Conservation (phyloP, 2,888 invertebrate species). For the Synanthedon andrenaeformis region DNA sequence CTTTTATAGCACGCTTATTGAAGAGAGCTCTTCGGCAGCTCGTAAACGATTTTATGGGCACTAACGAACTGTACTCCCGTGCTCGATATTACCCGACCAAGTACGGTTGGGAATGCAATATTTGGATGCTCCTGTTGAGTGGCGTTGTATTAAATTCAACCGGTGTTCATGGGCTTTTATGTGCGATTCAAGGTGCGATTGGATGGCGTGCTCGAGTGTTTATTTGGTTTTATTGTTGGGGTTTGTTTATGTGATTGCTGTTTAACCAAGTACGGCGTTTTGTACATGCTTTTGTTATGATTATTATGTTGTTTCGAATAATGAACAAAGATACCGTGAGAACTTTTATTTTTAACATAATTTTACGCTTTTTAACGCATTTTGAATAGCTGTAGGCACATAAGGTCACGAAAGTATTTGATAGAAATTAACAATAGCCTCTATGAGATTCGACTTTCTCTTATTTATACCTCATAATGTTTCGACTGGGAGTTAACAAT, state of each 20-base stretch:
- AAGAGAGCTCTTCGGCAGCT: slow-evolving; percentile 70
- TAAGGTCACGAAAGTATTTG: too few species aligned
- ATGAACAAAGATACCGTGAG: slow-evolving; percentile 46
- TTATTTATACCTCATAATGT: background rate
- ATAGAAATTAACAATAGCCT: too few species aligned
- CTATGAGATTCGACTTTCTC: background rate
- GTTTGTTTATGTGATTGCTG: slow-evolving; percentile 71
- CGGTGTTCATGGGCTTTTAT: slow-evolving; percentile 67
- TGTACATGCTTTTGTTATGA: slow-evolving; percentile 66
- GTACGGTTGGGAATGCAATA: slow-evolving; percentile 60
- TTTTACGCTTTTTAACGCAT: background rate
- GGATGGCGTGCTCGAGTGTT: slow-evolving; percentile 69
- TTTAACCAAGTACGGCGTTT: slow-evolving; percentile 67
- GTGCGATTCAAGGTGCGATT: slow-evolving; percentile 71
- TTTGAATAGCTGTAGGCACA: too few species aligned
- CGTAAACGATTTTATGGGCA: slow-evolving; percentile 69
- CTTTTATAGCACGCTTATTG: slow-evolving; percentile 69
- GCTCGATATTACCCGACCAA: slow-evolving; percentile 63
- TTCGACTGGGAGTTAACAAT: background rate
- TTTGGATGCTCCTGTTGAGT: slow-evolving; percentile 60
- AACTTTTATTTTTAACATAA: slow-evolving; percentile 17
- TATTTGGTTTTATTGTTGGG: slow-evolving; percentile 70
- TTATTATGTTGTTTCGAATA: slow-evolving; percentile 63
- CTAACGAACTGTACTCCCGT: slow-evolving; percentile 65
- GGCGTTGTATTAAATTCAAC: slow-evolving; percentile 63